phyloP scores from a whole-genome alignment of 2,888 invertebrate species.

The Bembecia ichneumoniformis region DNA sequence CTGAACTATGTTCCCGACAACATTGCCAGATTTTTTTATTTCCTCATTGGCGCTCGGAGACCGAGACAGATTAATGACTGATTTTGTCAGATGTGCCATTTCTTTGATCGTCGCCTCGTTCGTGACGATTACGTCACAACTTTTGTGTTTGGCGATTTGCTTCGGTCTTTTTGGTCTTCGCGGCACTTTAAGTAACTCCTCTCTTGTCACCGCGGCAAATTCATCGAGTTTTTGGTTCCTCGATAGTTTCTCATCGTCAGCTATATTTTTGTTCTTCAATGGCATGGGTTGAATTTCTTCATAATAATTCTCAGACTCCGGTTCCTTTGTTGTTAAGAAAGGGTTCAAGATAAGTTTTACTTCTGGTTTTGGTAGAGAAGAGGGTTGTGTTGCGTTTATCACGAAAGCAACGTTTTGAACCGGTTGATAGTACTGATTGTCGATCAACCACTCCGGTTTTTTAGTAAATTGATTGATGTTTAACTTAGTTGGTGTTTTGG shows the following conservation, averaged over 20 bases:
- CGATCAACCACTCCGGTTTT: slow-evolving; percentile 46
- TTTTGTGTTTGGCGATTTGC: slow-evolving; percentile 17
- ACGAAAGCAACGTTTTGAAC: slow-evolving; percentile 49
- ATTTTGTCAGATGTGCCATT: slow-evolving; percentile 39
- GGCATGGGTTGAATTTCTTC: slow-evolving; percentile 51
- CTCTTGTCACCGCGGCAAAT: slow-evolving; percentile 38
- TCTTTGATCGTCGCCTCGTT: slow-evolving; percentile 23
- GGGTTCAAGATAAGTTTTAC: slow-evolving; percentile 13
- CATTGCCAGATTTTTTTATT: slow-evolving; percentile 23
- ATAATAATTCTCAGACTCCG: slow-evolving; percentile 52
- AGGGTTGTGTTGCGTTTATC: slow-evolving; percentile 37
- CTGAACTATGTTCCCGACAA: slow-evolving; percentile 34
- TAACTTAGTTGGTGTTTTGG: slow-evolving; percentile 18
- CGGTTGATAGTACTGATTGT: slow-evolving; percentile 59
- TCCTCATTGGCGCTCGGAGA: slow-evolving; percentile 49
- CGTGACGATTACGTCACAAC: neutral
- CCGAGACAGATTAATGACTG: slow-evolving; percentile 50
- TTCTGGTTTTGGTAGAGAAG: slow-evolving; percentile 15
- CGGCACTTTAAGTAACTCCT: slow-evolving; percentile 55
- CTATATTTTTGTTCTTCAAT: slow-evolving; percentile 37
- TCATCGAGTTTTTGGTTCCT: slow-evolving; percentile 31
- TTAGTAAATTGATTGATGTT: slow-evolving; percentile 38
- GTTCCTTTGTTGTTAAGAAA: slow-evolving; percentile 23
- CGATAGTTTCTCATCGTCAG: slow-evolving; percentile 57
- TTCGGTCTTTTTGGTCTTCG: slow-evolving; percentile 51